phyloP scores from a whole-genome alignment of 2,888 invertebrate species.

The Charanyca ferruginea region DNA sequence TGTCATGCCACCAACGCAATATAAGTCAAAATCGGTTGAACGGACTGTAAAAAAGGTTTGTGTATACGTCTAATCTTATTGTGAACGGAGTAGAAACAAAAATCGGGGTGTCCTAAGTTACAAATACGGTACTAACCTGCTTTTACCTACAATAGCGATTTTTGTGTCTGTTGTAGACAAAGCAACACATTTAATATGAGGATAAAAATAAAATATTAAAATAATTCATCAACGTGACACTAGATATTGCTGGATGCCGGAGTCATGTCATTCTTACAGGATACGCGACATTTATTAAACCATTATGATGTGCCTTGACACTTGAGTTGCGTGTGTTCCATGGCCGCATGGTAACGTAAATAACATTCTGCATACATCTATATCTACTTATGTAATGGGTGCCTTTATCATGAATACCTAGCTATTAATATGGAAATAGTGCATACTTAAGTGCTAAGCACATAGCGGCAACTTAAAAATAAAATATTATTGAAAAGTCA shows the following conservation, averaged over 20 bases:
- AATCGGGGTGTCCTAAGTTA: too few species aligned
- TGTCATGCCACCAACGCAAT: too few species aligned
- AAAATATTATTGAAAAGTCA: background rate
- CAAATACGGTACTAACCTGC: too few species aligned
- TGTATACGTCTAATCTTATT: too few species aligned
- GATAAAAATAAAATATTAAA: background rate
- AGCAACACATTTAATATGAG: background rate
- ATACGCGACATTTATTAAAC: constrained; percentile 47
- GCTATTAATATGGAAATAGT: constrained; percentile 27
- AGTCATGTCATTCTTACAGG: constrained; percentile 44
- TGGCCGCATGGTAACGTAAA: constrained; percentile 17
- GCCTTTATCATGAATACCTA: background rate
- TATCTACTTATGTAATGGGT: background rate
- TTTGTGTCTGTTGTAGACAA: background rate
- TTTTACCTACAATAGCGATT: constrained; percentile 9
- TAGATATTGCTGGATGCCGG: background rate
- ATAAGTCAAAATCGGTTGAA: too few species aligned
- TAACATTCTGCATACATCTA: constrained; percentile 25
- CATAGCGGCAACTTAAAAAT: background rate
- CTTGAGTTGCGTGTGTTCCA: constrained; percentile 29
- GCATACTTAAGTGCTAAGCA: constrained; percentile 52
- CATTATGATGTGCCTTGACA: constrained; percentile 44
- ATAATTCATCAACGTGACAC: constrained; percentile 3
- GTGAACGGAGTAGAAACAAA: too few species aligned
- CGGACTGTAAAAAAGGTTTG: too few species aligned